Percentiles rank a stretch among this genome's conserved stretches.
These are phyloP conservation scores for Drosophila sulfurigaster DNA, from an alignment of 1,140 invertebrate species.

Conservation along the genomic window DNA sequence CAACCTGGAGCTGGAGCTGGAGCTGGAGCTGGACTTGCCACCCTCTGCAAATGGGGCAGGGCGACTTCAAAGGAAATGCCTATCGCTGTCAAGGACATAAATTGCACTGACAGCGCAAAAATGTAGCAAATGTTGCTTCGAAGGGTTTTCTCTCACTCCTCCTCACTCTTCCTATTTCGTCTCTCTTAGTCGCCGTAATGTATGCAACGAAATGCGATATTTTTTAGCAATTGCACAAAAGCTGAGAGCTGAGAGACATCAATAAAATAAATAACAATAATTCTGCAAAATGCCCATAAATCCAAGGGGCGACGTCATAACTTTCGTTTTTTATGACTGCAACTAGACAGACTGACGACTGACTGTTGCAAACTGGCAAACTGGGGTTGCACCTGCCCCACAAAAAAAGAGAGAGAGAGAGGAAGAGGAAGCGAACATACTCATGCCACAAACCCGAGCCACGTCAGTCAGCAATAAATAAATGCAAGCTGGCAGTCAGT, in stretches of 20 bases:
- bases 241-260: conserved; percentile 66
- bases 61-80: conserved; percentile 83
- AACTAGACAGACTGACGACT: conserved; percentile 71
- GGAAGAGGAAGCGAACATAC: conserved; percentile 3
- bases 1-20: conserved; percentile 13
- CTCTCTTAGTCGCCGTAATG: conserved; percentile 48
- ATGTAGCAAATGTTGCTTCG: conserved; percentile 50
- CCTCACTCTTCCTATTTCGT: neutral
- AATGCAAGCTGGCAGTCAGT: conserved; percentile 82
- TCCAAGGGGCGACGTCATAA: conserved; percentile 75
- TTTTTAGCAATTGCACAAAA: conserved; percentile 71
- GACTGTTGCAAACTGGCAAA: neutral
- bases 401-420: neutral
- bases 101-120: conserved; percentile 78
- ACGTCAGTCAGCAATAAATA: conserved; percentile 83
- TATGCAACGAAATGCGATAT: conserved; percentile 76
- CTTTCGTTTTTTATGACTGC: conserved; percentile 81
- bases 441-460: conserved; percentile 36
- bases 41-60: conserved; percentile 42
- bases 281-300: conserved; percentile 78
- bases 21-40: conserved; percentile 39
- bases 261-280: conserved; percentile 83
- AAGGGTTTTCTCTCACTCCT: neutral
- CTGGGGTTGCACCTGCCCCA: conserved; percentile 52
- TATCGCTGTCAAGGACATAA: conserved; percentile 83